These are phyloP conservation scores for Epinotia demarniana DNA, from an alignment of 2,888 invertebrate species.

Conservation along the genomic window DNA sequence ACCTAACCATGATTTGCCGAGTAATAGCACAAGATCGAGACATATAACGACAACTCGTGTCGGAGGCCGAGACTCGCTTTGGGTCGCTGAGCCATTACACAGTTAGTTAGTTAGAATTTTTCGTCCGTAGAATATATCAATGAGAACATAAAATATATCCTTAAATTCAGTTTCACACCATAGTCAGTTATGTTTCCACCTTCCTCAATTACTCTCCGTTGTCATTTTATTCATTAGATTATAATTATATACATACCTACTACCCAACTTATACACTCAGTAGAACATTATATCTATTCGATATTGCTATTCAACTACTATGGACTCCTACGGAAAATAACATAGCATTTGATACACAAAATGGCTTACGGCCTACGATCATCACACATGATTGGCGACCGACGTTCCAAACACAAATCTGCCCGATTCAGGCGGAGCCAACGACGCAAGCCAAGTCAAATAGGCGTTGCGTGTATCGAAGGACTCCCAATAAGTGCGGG, in stretches of 20 bases:
- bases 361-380: background rate
- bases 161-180: background rate
- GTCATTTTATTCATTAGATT: too few relatives aligned
- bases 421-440: conserved; percentile 55
- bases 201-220: too few relatives aligned
- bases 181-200: background rate
- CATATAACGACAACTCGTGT: too few relatives aligned
- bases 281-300: too few relatives aligned
- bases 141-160: background rate
- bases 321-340: too few relatives aligned
- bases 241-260: too few relatives aligned
- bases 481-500: conserved; percentile 68
- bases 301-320: too few relatives aligned
- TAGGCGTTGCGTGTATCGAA: conserved; percentile 73
- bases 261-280: too few relatives aligned
- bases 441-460: conserved; percentile 67
- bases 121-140: background rate
- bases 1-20: too few relatives aligned
- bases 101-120: background rate
- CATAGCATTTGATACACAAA: background rate
- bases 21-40: too few relatives aligned
- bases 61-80: too few relatives aligned
- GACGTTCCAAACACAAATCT: conserved; percentile 52
- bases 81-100: too few relatives aligned
- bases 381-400: conserved; percentile 46